Evolutionary conservation across 2,797 vertebrate species (phyloP).

Genomic region (Hapalemur alaotrensis): DNA sequence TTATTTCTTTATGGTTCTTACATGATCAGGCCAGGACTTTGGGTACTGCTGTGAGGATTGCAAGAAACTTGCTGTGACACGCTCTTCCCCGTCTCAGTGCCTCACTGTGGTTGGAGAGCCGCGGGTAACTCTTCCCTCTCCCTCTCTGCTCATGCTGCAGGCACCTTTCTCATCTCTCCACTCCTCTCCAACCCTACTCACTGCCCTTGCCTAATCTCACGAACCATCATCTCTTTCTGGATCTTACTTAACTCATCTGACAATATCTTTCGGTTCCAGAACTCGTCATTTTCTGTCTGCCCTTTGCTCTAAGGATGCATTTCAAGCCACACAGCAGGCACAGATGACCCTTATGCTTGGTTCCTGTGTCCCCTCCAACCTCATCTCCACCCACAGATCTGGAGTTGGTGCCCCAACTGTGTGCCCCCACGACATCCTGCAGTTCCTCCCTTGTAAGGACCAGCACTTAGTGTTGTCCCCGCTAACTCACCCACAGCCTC

Average conservation of each 20-base stretch:
- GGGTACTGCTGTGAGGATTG: neutral
- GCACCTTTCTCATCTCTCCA: neutral
- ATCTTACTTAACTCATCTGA: neutral
- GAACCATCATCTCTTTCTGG: neutral
- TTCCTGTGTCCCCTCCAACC: neutral
- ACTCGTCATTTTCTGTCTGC: neutral
- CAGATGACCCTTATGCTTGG: too few species aligned
- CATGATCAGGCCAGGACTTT: neutral
- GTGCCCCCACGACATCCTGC: accelerated
- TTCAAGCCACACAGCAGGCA: neutral
- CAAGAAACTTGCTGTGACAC: neutral
- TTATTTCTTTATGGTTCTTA: neutral
- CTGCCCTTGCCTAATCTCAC: neutral
- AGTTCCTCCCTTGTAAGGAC: accelerated
- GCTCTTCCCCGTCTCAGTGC: neutral
- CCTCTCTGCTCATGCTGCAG: neutral
- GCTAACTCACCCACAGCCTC: neutral
- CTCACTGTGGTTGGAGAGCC: neutral
- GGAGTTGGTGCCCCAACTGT: accelerated
- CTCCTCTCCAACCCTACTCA: neutral
- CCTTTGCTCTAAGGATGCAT: neutral
- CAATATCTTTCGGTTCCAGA: too few species aligned
- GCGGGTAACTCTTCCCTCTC: neutral
- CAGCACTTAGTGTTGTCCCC: neutral
- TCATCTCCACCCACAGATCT: neutral